Evolutionary conservation across 2,888 invertebrate genomes (phyloP).

Genomic region (Steromphala cineraria): DNA sequence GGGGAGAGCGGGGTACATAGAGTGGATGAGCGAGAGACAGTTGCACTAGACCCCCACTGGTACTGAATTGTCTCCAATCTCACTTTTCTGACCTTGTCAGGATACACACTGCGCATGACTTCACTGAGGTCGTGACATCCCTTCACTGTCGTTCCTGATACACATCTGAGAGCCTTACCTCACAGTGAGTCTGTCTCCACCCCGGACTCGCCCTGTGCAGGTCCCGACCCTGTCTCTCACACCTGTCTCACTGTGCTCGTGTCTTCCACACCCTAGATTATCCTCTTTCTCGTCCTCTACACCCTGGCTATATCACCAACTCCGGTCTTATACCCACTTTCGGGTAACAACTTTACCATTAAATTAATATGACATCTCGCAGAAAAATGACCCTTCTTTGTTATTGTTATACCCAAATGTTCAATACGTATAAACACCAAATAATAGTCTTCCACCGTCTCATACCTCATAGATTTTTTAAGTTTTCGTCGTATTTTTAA

Average conservation of each 20-base stretch:
- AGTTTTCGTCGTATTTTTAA: too few relatives aligned
- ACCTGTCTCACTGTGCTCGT: not conserved
- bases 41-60: not conserved
- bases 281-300: too few relatives aligned
- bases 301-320: too few relatives aligned
- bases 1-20: not conserved
- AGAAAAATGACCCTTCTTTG: too few relatives aligned
- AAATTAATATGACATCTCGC: too few relatives aligned
- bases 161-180: not conserved
- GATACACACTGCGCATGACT: not conserved
- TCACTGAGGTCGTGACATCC: not conserved
- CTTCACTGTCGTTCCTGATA: not conserved
- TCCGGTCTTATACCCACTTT: too few relatives aligned
- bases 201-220: not conserved
- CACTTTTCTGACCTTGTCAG: not conserved
- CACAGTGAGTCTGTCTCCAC: not conserved
- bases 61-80: not conserved
- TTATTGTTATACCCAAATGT: too few relatives aligned
- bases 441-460: too few relatives aligned
- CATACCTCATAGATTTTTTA: too few relatives aligned
- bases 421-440: too few relatives aligned
- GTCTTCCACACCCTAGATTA: too few relatives aligned
- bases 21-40: not conserved
- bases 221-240: not conserved
- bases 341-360: too few relatives aligned